Conservation (phyloP, 2,888 invertebrate species). For the Meandrusa payeni region DNA sequence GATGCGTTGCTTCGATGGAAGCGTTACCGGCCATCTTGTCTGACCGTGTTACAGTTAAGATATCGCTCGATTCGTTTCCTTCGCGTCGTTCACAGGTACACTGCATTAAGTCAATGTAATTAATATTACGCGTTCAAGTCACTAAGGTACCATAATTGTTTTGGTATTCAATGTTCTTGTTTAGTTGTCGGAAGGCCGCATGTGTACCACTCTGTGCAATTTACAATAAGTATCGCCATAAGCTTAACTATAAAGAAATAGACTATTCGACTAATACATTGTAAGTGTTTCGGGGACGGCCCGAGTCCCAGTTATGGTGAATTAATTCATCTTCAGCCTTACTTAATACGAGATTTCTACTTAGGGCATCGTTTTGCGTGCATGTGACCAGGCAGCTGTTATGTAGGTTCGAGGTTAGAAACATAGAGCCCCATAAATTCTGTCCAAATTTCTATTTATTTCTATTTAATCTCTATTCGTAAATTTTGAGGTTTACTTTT, state of each 20-base stretch:
- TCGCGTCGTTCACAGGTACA: constrained; percentile 28
- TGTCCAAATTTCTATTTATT: constrained; percentile 27
- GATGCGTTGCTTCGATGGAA: constrained; percentile 46
- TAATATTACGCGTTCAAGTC: constrained; percentile 20
- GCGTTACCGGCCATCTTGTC: constrained; percentile 37
- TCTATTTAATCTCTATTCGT: constrained; percentile 19
- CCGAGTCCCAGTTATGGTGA: constrained; percentile 24
- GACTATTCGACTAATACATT: constrained; percentile 36
- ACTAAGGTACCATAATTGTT: constrained; percentile 24
- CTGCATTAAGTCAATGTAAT: constrained; percentile 36
- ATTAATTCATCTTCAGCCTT: constrained; percentile 25
- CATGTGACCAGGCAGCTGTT: constrained; percentile 63
- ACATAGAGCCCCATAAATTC: constrained; percentile 40
- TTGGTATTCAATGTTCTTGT: constrained; percentile 24
- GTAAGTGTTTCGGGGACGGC: constrained; percentile 31
- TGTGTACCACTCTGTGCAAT: constrained; percentile 33
- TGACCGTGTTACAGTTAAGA: constrained; percentile 36
- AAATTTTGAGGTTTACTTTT: too few relatives aligned
- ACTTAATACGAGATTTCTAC: constrained; percentile 24
- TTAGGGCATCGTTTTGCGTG: constrained; percentile 49
- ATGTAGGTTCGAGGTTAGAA: constrained; percentile 51
- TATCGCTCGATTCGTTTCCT: constrained; percentile 38
- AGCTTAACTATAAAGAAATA: constrained; percentile 30
- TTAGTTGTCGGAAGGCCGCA: constrained; percentile 30
- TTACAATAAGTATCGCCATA: constrained; percentile 32